A percentile compares a stretch with the other conserved stretches of the same genome.
Conservation (phyloP, 2,797 vertebrate genomes). For the Cottoperca gobio region DNA sequence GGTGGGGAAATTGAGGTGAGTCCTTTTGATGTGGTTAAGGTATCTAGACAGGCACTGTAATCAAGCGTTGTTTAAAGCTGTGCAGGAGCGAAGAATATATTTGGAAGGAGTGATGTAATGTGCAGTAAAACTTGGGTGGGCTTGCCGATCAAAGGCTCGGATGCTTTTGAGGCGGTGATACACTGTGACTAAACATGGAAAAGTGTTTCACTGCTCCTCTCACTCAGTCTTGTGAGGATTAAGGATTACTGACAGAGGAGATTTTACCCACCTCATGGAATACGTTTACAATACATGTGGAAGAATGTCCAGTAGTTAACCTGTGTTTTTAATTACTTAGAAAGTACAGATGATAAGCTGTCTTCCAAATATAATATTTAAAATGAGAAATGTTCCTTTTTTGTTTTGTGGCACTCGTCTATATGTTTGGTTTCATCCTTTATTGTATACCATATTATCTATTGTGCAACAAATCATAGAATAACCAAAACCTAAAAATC, state of each 20-base stretch:
- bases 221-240: conserved; percentile 12
- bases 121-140: conserved; percentile 62
- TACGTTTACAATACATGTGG: background rate
- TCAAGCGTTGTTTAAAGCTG: conserved; percentile 43
- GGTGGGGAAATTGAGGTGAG: conserved; percentile 65
- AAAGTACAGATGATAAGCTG: background rate
- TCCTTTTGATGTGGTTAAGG: conserved; percentile 53
- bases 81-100: conserved; percentile 12
- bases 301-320: background rate
- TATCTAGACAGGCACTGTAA: conserved; percentile 57
- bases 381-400: background rate
- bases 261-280: conserved; percentile 7
- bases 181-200: conserved; percentile 35
- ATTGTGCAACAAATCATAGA: background rate
- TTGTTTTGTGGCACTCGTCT: background rate
- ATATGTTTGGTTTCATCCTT: background rate
- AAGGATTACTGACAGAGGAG: conserved; percentile 1
- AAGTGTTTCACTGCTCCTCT: conserved; percentile 18
- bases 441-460: background rate
- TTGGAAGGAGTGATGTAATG: conserved; percentile 62
- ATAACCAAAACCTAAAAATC: background rate
- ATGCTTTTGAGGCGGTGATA: conserved; percentile 45
- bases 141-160: conserved; percentile 49
- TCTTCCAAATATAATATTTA: background rate
- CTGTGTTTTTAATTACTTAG: background rate